phyloP scores from a whole-genome alignment of 2,888 invertebrate genomes.

The Scotopteryx bipunctaria region DNA sequence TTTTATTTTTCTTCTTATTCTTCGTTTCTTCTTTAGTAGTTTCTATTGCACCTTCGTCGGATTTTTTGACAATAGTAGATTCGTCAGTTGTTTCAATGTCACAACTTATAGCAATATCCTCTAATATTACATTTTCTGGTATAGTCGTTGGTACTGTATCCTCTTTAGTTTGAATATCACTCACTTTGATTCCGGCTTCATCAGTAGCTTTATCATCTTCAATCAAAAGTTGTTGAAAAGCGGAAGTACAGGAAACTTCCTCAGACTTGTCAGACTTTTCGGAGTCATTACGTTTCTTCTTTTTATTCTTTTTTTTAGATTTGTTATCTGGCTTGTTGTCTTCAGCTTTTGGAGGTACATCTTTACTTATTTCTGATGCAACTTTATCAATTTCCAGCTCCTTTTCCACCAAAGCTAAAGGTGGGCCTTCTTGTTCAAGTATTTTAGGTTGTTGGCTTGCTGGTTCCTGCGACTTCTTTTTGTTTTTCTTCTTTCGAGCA shows the following conservation, averaged over 20 bases:
- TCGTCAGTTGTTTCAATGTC: slow-evolving; percentile 15
- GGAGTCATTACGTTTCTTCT: slow-evolving; percentile 67
- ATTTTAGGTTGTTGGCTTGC: slow-evolving; percentile 24
- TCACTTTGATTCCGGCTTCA: slow-evolving; percentile 24
- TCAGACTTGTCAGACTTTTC: slow-evolving; percentile 64
- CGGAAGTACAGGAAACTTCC: slow-evolving; percentile 57
- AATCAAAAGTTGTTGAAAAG: slow-evolving; percentile 58
- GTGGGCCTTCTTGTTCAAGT: slow-evolving; percentile 19
- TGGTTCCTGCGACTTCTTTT: slow-evolving; percentile 53
- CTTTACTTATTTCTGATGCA: slow-evolving; percentile 26
- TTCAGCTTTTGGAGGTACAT: slow-evolving; percentile 21
- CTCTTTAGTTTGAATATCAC: slow-evolving; percentile 14
- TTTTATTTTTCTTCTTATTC: slow-evolving; percentile 47
- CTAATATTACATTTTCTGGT: slow-evolving; percentile 7
- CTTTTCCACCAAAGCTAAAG: slow-evolving; percentile 6
- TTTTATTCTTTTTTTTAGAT: slow-evolving; percentile 69
- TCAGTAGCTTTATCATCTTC: slow-evolving; percentile 37
- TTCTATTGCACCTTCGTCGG: slow-evolving; percentile 14
- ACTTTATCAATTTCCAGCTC: slow-evolving; percentile 24
- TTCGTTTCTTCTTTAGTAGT: slow-evolving; percentile 30
- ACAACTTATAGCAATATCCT: background rate
- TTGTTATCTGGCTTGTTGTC: slow-evolving; percentile 48
- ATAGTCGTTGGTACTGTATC: background rate
- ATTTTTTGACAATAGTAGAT: slow-evolving; percentile 12
- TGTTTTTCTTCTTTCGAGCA: slow-evolving; percentile 71